Percentiles rank a stretch among this genome's conserved stretches.
phyloP scores from a whole-genome alignment of 2,888 invertebrate genomes.

The Cerastis rubricosa region DNA sequence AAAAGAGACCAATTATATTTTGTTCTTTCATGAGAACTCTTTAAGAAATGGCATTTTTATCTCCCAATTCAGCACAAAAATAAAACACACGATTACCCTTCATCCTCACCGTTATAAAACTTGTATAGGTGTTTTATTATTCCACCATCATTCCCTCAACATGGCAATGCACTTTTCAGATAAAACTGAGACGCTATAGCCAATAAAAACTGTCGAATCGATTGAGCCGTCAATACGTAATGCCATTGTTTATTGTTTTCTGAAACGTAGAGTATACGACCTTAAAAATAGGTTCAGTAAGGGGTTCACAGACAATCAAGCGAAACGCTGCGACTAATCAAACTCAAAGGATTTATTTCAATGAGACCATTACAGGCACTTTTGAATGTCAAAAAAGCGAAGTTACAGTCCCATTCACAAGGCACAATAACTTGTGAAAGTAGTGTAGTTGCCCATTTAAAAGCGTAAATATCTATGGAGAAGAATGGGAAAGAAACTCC shows the following conservation, averaged over 20 bases:
- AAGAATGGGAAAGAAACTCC: too few species aligned
- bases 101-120: conserved; percentile 76
- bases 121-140: conserved; percentile 84
- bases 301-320: conserved; percentile 29
- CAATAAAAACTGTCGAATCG: conserved; percentile 83
- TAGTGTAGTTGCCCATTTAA: too few species aligned
- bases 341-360: too few species aligned
- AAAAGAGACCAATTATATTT: neutral
- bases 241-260: conserved; percentile 67
- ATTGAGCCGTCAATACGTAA: conserved; percentile 74
- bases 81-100: conserved; percentile 55
- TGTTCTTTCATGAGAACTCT: neutral
- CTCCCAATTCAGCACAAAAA: conserved; percentile 30
- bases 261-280: conserved; percentile 60
- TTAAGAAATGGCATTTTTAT: conserved; percentile 4
- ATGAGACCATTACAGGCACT: too few species aligned
- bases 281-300: conserved; percentile 58
- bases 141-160: conserved; percentile 77
- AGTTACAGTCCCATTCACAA: too few species aligned
- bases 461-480: too few species aligned
- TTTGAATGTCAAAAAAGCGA: too few species aligned
- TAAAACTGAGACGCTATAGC: conserved; percentile 71
- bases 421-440: too few species aligned
- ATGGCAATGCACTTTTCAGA: conserved; percentile 84
- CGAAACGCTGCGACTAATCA: conserved; percentile 24